Base-by-base conservation (phyloP, 2,113 vertebrate species). In the Heloderma charlesbogerti region DNA sequence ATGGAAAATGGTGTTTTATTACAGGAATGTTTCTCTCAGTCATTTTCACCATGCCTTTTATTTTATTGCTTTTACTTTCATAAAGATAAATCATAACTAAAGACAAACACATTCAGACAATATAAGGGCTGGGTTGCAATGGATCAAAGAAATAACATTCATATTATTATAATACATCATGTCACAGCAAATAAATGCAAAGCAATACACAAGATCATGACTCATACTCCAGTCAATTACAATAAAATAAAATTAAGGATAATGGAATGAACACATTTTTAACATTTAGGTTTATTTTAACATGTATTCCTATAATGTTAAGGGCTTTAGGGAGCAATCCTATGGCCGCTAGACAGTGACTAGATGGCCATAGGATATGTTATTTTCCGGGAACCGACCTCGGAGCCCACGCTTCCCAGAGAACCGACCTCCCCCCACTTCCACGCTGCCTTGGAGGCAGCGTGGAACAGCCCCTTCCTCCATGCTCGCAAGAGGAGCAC, bases 191-290 rank as follows among this genome's bases (percentile, higher is more conserved):
- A 16, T 27, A 94, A 89, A 37, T 90, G 12, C 67, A 13, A 69
- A 29, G 69, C 87, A 82, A 63, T 63, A 69, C 67, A 82, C 48
- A 71, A 72, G 34, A 12, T 16, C 13, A 48, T 90, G 89, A 90
- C 63, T 90, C 89, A 90, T 34, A 13, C n/a, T 71, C 63, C 16
- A 79, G 63, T 79, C 84, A 90, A 67, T 54, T 67, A 79, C 37
- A 57, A 79, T 71, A 71, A 79, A 79, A 34, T 51, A 79, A 69
- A 79, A 90, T 71, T 69, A 86, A 86, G 51, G 45, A 86, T 86
- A 86, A 86, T 29, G 69, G 75, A 80, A 25, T 79, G 71, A 84
- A 63, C 57, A 67, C 63, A 66, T 51, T 90, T 90, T 80, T 86
- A n/a, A 84, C 57, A 77, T 86, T 84, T 43, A 67, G 27, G 34